A percentile compares a stretch with the other conserved stretches of the same genome.
phyloP scores from a whole-genome alignment of 2,113 vertebrate genomes.

The Heteronetta atricapilla region DNA sequence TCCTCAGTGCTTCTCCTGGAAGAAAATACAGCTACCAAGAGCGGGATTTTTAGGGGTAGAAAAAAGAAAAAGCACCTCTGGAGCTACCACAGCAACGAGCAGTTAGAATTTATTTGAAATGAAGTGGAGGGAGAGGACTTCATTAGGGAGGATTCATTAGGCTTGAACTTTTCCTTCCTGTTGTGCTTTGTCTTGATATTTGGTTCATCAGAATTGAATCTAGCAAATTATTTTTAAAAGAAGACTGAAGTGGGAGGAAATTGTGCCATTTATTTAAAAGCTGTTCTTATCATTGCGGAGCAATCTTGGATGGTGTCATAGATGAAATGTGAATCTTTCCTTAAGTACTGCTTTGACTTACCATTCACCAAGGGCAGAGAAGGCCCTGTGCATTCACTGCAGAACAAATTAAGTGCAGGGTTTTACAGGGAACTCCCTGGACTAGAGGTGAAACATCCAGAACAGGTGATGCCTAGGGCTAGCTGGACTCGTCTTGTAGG shows the following conservation, averaged over 20 bases:
- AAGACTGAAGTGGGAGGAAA: not conserved
- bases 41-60: not conserved
- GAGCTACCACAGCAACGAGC: not conserved
- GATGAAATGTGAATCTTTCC: not conserved
- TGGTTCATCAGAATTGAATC: not conserved
- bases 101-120: not conserved
- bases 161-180: not conserved
- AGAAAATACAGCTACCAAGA: too few relatives aligned
- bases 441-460: not conserved
- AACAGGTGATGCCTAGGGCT: not conserved
- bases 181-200: not conserved
- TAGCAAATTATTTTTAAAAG: not conserved
- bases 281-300: not conserved
- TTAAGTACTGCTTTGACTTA: not conserved
- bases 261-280: not conserved
- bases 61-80: not conserved
- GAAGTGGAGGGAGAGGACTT: not conserved
- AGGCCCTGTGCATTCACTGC: not conserved
- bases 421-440: not conserved
- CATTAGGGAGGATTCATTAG: not conserved
- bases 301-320: not conserved
- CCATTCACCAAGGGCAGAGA: not conserved
- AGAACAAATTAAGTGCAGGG: not conserved
- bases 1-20: not conserved
- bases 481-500: not conserved